Percentiles rank a stretch among this genome's conserved stretches.
Conservation (phyloP, 2,797 vertebrate genomes). For the Girardinus metallicus region DNA sequence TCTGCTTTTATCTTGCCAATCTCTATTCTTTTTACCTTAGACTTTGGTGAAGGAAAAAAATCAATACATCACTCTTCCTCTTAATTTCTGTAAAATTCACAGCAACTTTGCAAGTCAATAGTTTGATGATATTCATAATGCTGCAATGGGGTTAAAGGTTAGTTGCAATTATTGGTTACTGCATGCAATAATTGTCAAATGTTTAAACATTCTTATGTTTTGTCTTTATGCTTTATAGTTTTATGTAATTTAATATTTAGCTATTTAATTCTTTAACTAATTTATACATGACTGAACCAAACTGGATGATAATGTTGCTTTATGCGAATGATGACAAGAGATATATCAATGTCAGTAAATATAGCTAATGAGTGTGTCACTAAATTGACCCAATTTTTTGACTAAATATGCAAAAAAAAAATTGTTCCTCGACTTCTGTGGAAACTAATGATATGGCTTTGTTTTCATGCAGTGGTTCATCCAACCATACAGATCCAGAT, state of each 20-base stretch:
- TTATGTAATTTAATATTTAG: neutral
- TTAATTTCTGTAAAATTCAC: neutral
- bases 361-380: too few relatives aligned
- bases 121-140: neutral
- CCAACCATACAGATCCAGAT: neutral
- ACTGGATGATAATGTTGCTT: neutral
- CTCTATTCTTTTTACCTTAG: neutral
- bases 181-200: neutral
- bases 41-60: neutral
- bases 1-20: neutral
- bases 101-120: neutral
- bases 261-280: neutral
- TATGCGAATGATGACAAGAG: neutral
- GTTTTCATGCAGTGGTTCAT: neutral
- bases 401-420: too few relatives aligned
- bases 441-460: neutral
- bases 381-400: too few relatives aligned
- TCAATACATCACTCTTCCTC: neutral
- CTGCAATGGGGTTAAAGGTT: neutral
- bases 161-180: neutral
- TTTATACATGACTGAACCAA: neutral
- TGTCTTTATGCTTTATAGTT: neutral
- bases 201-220: neutral
- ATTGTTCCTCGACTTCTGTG: neutral
- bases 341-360: neutral